phyloP scores from a whole-genome alignment of 2,113 vertebrate species.

The Daboia siamensis region DNA sequence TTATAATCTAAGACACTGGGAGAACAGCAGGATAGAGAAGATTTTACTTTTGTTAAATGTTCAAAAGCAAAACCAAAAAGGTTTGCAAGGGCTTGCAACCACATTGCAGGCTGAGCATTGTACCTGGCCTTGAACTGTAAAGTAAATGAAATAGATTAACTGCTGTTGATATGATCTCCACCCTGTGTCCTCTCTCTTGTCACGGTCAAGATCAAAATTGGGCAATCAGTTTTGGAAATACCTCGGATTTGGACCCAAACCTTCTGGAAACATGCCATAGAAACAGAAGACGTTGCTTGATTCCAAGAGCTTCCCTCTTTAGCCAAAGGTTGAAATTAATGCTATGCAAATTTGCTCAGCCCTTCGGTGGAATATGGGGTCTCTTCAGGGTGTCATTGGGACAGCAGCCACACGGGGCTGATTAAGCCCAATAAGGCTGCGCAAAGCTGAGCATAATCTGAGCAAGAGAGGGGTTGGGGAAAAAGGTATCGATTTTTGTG shows the following conservation, averaged over 20 bases:
- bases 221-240: background rate
- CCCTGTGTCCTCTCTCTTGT: background rate
- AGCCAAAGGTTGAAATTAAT: background rate
- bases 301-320: background rate
- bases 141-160: background rate
- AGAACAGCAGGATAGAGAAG: background rate
- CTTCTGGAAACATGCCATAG: too few relatives aligned
- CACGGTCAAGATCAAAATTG: background rate
- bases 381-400: background rate
- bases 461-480: conserved; percentile 50
- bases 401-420: background rate
- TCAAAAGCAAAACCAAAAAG: background rate
- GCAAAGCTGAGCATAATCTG: conserved; percentile 58
- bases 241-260: background rate
- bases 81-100: background rate
- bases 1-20: background rate
- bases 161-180: background rate
- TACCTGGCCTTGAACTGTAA: background rate
- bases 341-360: background rate
- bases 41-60: background rate
- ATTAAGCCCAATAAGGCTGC: conserved; percentile 48
- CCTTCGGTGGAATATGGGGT: background rate
- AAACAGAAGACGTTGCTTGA: background rate
- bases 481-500: conserved; percentile 73
- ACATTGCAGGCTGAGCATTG: background rate